Conservation (phyloP, 2,888 invertebrate species). For the Dolichomitus sp. region DNA sequence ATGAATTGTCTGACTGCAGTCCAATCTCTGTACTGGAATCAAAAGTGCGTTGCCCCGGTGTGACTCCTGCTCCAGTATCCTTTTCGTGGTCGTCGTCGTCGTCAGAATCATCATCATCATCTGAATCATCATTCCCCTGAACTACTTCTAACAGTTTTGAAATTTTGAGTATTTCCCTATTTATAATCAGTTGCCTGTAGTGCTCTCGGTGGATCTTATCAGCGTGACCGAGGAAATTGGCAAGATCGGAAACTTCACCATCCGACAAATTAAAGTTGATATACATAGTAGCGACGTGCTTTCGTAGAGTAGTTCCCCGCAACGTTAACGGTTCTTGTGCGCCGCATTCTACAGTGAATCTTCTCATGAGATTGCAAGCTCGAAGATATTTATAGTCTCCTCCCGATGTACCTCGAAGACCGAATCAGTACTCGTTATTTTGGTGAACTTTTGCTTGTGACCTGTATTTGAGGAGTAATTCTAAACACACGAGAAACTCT, state of each 20-base stretch:
- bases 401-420: slow-evolving; percentile 38
- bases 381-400: slow-evolving; percentile 52
- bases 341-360: slow-evolving; percentile 53
- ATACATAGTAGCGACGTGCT: slow-evolving; percentile 70
- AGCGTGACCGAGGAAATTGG: slow-evolving; percentile 72
- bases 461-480: slow-evolving; percentile 38
- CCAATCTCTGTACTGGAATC: no score
- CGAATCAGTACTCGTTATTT: slow-evolving; percentile 67
- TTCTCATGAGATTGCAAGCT: slow-evolving; percentile 62
- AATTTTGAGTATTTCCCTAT: slow-evolving; percentile 65
- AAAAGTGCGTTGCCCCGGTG: no score
- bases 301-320: slow-evolving; percentile 65
- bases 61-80: no score
- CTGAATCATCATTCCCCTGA: slow-evolving; percentile 44
- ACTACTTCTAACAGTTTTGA: slow-evolving; percentile 67
- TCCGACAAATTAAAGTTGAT: slow-evolving; percentile 55
- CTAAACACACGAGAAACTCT: slow-evolving; percentile 17
- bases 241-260: slow-evolving; percentile 68
- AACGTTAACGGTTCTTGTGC: slow-evolving; percentile 63
- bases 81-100: neutral
- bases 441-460: slow-evolving; percentile 19
- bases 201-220: slow-evolving; percentile 70
- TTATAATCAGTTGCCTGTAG: slow-evolving; percentile 68
- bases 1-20: neutral
- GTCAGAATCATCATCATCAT: neutral